phyloP scores from a whole-genome alignment of 2,888 invertebrate species.

The Diaperis boleti region DNA sequence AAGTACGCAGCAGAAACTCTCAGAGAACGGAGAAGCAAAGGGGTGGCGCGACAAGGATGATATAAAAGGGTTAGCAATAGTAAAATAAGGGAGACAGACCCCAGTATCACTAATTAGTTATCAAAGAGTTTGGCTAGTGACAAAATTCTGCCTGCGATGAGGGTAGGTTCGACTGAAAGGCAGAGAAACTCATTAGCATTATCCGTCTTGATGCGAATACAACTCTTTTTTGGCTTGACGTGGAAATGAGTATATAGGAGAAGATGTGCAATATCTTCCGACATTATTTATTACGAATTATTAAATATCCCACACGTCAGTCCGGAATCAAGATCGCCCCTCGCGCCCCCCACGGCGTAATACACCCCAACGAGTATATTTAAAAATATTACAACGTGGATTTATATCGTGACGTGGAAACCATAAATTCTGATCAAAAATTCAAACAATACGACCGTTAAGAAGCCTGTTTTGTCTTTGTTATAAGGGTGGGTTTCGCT shows the following conservation, averaged over 20 bases:
- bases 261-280: too few relatives aligned
- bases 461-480: conserved; percentile 44
- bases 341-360: too few relatives aligned
- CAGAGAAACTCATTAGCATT: conserved; percentile 51
- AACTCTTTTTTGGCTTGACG: not conserved
- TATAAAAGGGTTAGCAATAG: conserved; percentile 66
- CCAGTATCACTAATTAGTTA: conserved; percentile 73
- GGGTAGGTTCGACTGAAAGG: conserved; percentile 65
- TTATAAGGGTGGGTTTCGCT: conserved; percentile 43
- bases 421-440: conserved; percentile 63
- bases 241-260: too few relatives aligned
- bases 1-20: conserved; percentile 24
- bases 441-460: conserved; percentile 54
- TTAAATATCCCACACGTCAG: conserved; percentile 14
- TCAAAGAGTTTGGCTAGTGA: conserved; percentile 69
- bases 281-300: too few relatives aligned
- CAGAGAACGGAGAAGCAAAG: conserved; percentile 46
- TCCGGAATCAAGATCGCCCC: too few relatives aligned
- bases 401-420: conserved; percentile 60
- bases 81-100: conserved; percentile 64
- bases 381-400: conserved; percentile 59
- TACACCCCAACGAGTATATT: too few relatives aligned
- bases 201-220: too few relatives aligned
- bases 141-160: conserved; percentile 59
- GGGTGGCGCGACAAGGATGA: conserved; percentile 56